These are phyloP conservation scores for Liodrosophila aerea DNA, from an alignment of 2,888 invertebrate species.

Conservation along the genomic window DNA sequence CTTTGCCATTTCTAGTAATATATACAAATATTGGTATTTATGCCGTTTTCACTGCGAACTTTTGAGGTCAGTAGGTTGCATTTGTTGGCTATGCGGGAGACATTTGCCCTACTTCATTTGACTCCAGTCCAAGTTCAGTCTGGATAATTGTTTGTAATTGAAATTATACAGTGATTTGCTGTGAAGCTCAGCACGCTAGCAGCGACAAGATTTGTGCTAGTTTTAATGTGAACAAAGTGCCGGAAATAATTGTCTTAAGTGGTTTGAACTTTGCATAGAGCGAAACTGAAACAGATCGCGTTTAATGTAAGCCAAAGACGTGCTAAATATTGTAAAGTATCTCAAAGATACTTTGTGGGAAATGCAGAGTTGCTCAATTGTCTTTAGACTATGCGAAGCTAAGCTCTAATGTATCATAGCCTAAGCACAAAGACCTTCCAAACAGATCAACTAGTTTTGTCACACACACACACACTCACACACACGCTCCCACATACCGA, in stretches of 20 bases:
- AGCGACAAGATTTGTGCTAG: slow-evolving; percentile 57
- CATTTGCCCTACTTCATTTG: slow-evolving; percentile 43
- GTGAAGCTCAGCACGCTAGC: slow-evolving; percentile 63
- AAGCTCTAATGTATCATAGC: too few species aligned
- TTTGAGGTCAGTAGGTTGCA: slow-evolving; percentile 47
- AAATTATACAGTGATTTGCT: slow-evolving; percentile 66
- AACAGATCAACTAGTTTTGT: too few species aligned
- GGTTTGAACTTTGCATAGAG: slow-evolving; percentile 67
- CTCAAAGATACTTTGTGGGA: too few species aligned
- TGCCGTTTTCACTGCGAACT: slow-evolving; percentile 21
- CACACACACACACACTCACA: too few species aligned
- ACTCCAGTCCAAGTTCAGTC: slow-evolving; percentile 58
- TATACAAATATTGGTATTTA: slow-evolving; percentile 14
- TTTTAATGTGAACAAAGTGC: slow-evolving; percentile 65
- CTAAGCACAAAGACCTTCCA: too few species aligned
- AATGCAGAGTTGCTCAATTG: too few species aligned
- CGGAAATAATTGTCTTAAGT: slow-evolving; percentile 76
- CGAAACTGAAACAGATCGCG: slow-evolving; percentile 23
- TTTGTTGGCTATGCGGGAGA: slow-evolving; percentile 13
- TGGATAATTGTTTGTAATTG: slow-evolving; percentile 69
- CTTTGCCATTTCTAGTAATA: too few species aligned
- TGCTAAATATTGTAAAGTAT: too few species aligned
- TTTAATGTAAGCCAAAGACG: slow-evolving; percentile 9
- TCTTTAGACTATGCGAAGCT: too few species aligned
- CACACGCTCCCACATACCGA: too few species aligned